Conservation (phyloP, 2,888 invertebrate species). For the Julus scanicus region DNA sequence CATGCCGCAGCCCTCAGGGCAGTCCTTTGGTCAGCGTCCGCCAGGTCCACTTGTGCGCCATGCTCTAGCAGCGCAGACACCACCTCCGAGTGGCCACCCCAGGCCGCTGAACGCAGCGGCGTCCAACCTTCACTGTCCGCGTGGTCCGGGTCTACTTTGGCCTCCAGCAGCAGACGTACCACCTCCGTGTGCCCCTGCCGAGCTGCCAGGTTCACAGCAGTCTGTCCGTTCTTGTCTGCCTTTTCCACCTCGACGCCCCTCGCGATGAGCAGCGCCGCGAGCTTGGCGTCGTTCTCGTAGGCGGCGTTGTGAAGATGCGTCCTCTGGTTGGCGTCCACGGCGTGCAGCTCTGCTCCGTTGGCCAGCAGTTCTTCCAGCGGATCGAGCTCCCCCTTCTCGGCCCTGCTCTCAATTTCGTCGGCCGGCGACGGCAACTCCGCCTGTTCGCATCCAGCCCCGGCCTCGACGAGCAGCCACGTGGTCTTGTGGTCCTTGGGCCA, state of each 20-base stretch:
- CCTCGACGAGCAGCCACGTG: conserved; percentile 60
- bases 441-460: conserved; percentile 61
- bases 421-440: conserved; percentile 62
- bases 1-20: conserved; percentile 87
- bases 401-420: conserved; percentile 70
- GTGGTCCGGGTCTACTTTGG: conserved; percentile 78
- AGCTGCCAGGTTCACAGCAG: conserved; percentile 86
- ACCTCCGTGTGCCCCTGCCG: conserved; percentile 72
- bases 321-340: conserved; percentile 72
- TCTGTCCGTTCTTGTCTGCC: conserved; percentile 81
- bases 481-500: conserved; percentile 57
- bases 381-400: conserved; percentile 55
- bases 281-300: conserved; percentile 78
- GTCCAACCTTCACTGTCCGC: conserved; percentile 91
- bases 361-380: conserved; percentile 60
- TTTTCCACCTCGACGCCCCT: conserved; percentile 71
- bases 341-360: not conserved
- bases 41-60: conserved; percentile 82
- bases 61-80: conserved; percentile 68
- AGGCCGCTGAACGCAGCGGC: conserved; percentile 89
- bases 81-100: conserved; percentile 86
- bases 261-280: conserved; percentile 73
- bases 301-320: conserved; percentile 81
- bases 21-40: conserved; percentile 90
- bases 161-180: conserved; percentile 71